These are phyloP conservation scores for Diaphora mendica DNA, from an alignment of 2,888 invertebrate species.

Conservation along the genomic window DNA sequence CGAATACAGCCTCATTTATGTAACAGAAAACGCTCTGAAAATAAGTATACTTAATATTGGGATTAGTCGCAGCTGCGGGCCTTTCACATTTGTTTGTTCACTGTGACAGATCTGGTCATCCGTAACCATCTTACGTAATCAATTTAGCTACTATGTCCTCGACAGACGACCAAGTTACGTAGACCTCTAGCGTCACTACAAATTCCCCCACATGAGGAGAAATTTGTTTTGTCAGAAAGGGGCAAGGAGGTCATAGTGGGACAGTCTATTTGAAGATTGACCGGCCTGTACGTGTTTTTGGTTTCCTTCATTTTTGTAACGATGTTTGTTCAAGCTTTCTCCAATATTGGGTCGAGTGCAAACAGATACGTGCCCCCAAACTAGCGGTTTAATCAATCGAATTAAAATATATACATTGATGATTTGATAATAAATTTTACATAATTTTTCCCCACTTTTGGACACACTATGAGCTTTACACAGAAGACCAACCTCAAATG, in stretches of 20 bases:
- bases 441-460: too few species aligned
- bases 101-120: constrained; percentile 56
- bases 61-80: constrained; percentile 44
- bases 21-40: constrained; percentile 20
- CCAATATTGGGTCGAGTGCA: constrained; percentile 45
- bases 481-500: too few species aligned
- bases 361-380: constrained; percentile 37
- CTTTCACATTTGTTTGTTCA: constrained; percentile 47
- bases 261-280: constrained; percentile 49
- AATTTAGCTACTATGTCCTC: constrained; percentile 52
- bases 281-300: constrained; percentile 48
- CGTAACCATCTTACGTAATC: constrained; percentile 55
- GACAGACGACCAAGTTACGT: constrained; percentile 29
- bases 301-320: constrained; percentile 54
- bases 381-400: constrained; percentile 39
- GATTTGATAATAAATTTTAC: constrained; percentile 2
- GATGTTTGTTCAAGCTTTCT: constrained; percentile 45
- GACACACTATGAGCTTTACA: too few species aligned
- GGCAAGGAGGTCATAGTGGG: constrained; percentile 19
- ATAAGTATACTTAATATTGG: constrained; percentile 38
- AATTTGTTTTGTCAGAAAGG: neutral
- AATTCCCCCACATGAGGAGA: neutral
- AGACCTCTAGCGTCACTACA: constrained; percentile 19
- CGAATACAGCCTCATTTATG: constrained; percentile 8
- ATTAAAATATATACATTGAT: constrained; percentile 23